A percentile compares a stretch with the other conserved stretches of the same genome.
Evolutionary conservation across 2,113 vertebrate genomes (phyloP).

Genomic region (Callipepla squamata): DNA sequence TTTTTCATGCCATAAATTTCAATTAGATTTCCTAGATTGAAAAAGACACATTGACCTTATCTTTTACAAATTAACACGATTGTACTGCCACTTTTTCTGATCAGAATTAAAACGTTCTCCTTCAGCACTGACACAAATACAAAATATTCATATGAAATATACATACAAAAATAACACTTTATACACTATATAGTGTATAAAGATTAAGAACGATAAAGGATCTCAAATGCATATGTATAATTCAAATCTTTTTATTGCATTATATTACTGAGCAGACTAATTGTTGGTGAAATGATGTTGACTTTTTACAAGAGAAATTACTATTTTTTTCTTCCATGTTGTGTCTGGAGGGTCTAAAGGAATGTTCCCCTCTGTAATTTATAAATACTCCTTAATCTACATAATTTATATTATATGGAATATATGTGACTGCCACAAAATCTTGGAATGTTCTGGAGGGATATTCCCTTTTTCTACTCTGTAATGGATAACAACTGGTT

Average conservation of each 20-base stretch:
- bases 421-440: neutral
- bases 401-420: conserved; percentile 15
- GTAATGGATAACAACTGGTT: conserved; percentile 2
- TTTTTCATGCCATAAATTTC: conserved; percentile 64
- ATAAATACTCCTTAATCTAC: neutral
- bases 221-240: neutral
- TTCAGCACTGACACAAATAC: neutral
- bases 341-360: neutral
- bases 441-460: neutral
- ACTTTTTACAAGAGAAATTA: conserved; percentile 9
- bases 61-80: conserved; percentile 58
- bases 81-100: conserved; percentile 4
- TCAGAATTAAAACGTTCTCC: conserved; percentile 27
- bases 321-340: neutral
- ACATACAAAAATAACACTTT: neutral
- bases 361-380: conserved; percentile 12
- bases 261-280: neutral
- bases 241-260: neutral
- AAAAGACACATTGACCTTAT: conserved; percentile 51
- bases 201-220: neutral
- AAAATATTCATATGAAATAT: neutral
- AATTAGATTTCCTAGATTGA: conserved; percentile 23
- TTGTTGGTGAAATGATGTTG: neutral
- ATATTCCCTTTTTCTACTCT: neutral
- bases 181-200: neutral